Conservation (phyloP, 2,113 vertebrate species). For the Isurus oxyrinchus region DNA sequence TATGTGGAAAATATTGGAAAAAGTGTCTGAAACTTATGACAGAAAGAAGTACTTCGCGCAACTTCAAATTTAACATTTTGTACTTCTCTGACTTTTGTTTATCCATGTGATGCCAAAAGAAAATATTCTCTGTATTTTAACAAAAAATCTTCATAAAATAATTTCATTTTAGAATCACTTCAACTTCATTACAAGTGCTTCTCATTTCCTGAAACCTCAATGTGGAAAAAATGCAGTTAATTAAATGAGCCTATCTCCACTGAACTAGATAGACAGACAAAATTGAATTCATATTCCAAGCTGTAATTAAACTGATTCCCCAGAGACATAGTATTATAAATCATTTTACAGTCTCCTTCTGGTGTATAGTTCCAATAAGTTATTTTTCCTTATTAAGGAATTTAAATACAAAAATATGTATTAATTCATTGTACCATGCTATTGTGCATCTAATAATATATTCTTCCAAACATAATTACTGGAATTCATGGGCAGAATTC, state of each 20-base stretch:
- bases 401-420: neutral
- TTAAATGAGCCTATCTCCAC: neutral
- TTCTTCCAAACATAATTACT: neutral
- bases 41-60: neutral
- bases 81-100: neutral
- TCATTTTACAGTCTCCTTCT: neutral
- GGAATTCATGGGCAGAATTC: neutral
- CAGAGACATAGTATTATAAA: neutral
- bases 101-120: neutral
- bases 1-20: neutral
- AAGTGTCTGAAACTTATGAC: neutral
- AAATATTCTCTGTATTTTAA: neutral
- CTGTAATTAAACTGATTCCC: constrained; percentile 20
- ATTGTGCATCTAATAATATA: neutral
- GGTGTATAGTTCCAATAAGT: neutral
- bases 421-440: neutral
- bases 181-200: neutral
- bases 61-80: neutral
- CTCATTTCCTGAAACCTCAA: neutral
- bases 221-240: constrained; percentile 13
- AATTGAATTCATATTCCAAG: constrained; percentile 13
- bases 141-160: neutral
- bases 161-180: constrained; percentile 24
- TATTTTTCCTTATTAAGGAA: neutral
- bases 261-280: constrained; percentile 13